Percentiles rank a stretch among this genome's conserved stretches.
Evolutionary conservation across 2,797 vertebrate genomes (phyloP).

Genomic region (Hipposideros larvatus): DNA sequence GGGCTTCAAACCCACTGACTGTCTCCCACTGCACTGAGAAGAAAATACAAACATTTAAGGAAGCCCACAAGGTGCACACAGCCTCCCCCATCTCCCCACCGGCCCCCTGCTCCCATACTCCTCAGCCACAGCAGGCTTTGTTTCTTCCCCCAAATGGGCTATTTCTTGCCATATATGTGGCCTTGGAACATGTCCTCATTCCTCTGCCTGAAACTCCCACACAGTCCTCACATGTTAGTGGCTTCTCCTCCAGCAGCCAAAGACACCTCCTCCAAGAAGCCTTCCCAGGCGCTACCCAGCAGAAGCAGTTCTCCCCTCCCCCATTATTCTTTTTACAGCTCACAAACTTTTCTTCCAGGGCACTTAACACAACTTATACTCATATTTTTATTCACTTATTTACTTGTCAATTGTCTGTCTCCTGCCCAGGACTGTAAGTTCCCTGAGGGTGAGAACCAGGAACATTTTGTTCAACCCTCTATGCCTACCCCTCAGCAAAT

Average conservation of each 20-base stretch:
- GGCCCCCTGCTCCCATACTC: background rate
- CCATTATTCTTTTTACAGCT: background rate
- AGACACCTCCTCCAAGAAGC: background rate
- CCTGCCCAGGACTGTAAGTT: background rate
- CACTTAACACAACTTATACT: background rate
- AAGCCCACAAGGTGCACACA: background rate
- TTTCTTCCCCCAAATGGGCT: background rate
- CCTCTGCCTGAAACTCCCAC: background rate
- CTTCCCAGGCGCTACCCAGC: background rate
- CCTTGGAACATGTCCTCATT: background rate
- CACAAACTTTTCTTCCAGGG: background rate
- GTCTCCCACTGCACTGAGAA: background rate
- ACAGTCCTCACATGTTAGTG: background rate
- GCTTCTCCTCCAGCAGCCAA: background rate
- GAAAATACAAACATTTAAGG: background rate
- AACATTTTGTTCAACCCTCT: background rate
- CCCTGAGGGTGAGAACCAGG: background rate
- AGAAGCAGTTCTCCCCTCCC: background rate
- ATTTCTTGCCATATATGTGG: background rate
- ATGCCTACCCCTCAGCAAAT: background rate
- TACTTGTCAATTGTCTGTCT: background rate
- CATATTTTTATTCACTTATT: background rate
- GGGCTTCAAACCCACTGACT: background rate
- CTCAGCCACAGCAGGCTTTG: background rate
- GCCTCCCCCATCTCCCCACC: background rate